Evolutionary conservation across 1,140 invertebrate species (phyloP).

Genomic region (Dysdera silvatica): DNA sequence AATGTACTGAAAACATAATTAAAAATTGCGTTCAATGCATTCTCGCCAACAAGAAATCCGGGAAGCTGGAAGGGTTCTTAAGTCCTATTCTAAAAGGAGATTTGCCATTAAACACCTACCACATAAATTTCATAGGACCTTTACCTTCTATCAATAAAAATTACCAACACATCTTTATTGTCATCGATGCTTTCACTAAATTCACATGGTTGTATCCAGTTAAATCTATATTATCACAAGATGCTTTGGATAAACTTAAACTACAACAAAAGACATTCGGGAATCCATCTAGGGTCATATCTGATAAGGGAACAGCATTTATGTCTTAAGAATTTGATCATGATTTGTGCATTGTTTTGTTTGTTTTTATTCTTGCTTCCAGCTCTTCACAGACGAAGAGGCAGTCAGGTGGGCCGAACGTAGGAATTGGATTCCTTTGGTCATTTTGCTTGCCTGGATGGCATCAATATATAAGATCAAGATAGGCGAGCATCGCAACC

Average conservation of each 20-base stretch:
- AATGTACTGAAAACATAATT: background rate
- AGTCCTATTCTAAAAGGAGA: background rate
- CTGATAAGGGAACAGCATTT: background rate
- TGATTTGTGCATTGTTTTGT: too few species aligned
- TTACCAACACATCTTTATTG: background rate
- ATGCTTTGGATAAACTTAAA: background rate
- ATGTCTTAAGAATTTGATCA: background rate
- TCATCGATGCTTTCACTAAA: constrained; percentile 1
- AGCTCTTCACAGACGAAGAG: too few species aligned
- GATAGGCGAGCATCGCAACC: too few species aligned
- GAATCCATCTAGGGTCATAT: background rate
- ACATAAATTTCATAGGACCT: background rate
- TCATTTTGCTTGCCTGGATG: too few species aligned
- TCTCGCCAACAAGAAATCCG: background rate
- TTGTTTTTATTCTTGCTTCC: too few species aligned
- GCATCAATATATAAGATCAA: too few species aligned
- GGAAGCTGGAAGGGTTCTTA: background rate
- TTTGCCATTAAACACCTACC: background rate
- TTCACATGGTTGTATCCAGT: background rate
- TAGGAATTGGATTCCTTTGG: too few species aligned
- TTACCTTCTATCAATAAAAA: background rate
- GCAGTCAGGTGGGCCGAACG: too few species aligned
- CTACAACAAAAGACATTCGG: background rate
- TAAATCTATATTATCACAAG: background rate
- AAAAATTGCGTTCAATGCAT: background rate